Conservation (phyloP, 2,888 invertebrate genomes). For the Rotaria sp. region DNA sequence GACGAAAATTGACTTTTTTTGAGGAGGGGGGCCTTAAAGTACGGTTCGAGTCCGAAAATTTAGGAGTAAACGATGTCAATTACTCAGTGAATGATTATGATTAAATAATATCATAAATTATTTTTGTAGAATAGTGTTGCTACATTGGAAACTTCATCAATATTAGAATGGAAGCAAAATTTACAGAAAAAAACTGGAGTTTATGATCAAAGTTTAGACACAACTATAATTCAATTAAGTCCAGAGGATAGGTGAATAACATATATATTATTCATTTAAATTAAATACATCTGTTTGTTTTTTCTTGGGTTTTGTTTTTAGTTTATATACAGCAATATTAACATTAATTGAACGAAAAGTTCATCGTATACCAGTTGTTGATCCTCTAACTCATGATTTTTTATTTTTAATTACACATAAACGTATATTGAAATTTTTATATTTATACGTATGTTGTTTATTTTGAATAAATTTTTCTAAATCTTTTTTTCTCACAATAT, state of each 20-base stretch:
- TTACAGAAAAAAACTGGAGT: not conserved
- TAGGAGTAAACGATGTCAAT: too few relatives aligned
- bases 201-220: not conserved
- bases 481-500: not conserved
- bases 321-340: slow-evolving; percentile 9
- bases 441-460: not conserved
- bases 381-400: not conserved
- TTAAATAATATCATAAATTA: too few relatives aligned
- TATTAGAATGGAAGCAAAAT: slow-evolving; percentile 9
- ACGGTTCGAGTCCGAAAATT: too few relatives aligned
- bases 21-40: too few relatives aligned
- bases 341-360: not conserved
- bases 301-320: not conserved
- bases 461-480: not conserved
- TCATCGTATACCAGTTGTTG: not conserved
- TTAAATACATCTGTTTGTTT: too few relatives aligned
- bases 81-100: too few relatives aligned
- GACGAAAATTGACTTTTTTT: too few relatives aligned
- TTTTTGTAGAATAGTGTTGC: not conserved
- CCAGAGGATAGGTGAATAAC: not conserved
- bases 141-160: not conserved
- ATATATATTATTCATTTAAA: too few relatives aligned
- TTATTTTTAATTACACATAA: not conserved
- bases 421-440: slow-evolving; percentile 3
- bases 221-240: not conserved